Conservation (phyloP, 2,113 vertebrate genomes). For the Trematomus loennbergii region DNA sequence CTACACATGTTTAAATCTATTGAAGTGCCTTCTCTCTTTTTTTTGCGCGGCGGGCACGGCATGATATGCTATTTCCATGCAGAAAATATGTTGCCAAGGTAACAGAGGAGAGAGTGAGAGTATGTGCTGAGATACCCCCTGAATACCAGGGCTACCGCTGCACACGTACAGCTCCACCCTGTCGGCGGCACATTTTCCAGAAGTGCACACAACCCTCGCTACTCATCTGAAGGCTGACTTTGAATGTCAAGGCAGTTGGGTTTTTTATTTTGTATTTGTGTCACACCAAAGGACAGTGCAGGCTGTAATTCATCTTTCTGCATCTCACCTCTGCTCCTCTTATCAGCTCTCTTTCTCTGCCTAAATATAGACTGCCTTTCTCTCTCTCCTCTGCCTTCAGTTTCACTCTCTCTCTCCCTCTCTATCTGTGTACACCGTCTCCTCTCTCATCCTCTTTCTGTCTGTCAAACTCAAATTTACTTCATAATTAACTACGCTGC, state of each 20-base stretch:
- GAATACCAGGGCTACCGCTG: constrained; percentile 69
- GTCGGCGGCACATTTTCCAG: constrained; percentile 26
- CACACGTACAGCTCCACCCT: constrained; percentile 64
- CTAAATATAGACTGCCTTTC: constrained; percentile 54
- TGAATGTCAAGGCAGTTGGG: constrained; percentile 28
- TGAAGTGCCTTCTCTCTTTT: constrained; percentile 44
- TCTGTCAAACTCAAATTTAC: constrained; percentile 29
- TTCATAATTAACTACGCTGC: constrained; percentile 37
- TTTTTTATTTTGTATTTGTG: constrained; percentile 22
- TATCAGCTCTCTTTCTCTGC: constrained; percentile 27
- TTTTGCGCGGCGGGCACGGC: constrained; percentile 58
- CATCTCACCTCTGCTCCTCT: constrained; percentile 45
- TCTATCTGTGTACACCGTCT: constrained; percentile 33
- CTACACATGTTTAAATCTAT: constrained; percentile 58
- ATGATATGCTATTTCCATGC: constrained; percentile 85
- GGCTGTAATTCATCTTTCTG: constrained; percentile 28
- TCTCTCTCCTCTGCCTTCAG: constrained; percentile 22
- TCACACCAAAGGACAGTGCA: constrained; percentile 1
- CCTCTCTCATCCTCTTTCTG: constrained; percentile 15
- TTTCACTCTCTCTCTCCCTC: not conserved
- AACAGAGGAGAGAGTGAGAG: constrained; percentile 79
- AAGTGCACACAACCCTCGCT: not conserved
- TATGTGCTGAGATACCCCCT: constrained; percentile 49
- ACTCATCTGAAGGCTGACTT: constrained; percentile 36
- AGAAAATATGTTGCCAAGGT: constrained; percentile 87